Evolutionary conservation across 2,113 vertebrate species (phyloP), one percentile per base, ranked within the genome.

Genomic region (Mixornis gularis): DNA sequence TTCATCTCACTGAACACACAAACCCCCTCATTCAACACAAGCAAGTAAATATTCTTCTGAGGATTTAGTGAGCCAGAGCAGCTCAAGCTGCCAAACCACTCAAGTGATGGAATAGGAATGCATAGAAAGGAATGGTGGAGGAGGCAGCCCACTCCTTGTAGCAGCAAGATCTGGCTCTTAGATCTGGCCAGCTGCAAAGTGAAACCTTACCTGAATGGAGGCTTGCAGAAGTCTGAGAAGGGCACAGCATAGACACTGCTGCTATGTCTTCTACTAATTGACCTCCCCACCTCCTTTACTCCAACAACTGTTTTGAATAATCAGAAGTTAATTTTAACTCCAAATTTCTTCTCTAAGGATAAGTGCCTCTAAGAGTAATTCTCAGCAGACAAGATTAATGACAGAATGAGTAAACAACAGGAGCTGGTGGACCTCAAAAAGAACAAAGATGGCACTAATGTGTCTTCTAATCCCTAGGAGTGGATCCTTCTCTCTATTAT

Each of bases 321-420:
- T 65, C 66, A 87, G 48, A 93, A 92, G 73, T 91, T 91, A 94
- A 95, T 80, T 74, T 95, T 95, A 93, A 85, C 66, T 87, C 63
- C 19, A 32, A 36, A 62, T 87, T 93, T 78, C 82, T 94, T 90
- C 36, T 49, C 63, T 63, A 44, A 52, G 46, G 40, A 55, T 55
- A 89, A 77, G 55, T 85, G 25, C 30, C 44, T 89, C 72, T 76
- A 71, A 93, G 81, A 89, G 93, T 90, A 93, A 82, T 90, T 83
- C 72, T 79, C 27, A 74, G 13, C 36, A 88, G 71, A 25, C 46
- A 73, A 79, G 79, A 90, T 80, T 88, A 87, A 86, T 83, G 56
- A 36, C 51, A 93, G 72, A 88, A 80, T 1, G 4, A 87, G 10
- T 63, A 79, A 95, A 77, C 43, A 78, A 48, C 60, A 94, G 79